These are phyloP conservation scores for Frieseomelitta varia DNA, from an alignment of 1,140 invertebrate genomes.

Conservation along the genomic window DNA sequence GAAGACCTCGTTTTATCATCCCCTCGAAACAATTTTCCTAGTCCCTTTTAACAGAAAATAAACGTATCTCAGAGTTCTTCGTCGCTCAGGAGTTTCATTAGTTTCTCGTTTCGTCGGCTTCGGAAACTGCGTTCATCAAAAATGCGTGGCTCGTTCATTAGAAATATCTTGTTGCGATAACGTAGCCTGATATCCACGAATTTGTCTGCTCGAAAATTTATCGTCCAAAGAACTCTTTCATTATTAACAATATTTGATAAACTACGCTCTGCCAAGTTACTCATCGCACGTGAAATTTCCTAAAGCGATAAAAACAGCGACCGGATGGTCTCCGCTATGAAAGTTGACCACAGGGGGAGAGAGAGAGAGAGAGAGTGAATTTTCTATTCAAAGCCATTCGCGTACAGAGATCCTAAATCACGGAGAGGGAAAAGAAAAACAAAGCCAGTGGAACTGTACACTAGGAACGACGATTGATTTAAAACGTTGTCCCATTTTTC, in stretches of 20 bases:
- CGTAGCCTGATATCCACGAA: no score
- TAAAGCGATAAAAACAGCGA: constrained; percentile 9
- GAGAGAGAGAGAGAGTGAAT: no score
- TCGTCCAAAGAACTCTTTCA: no score
- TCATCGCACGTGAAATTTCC: background rate
- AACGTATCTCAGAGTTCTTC: no score
- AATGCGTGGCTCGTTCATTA: background rate
- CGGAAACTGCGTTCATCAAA: background rate
- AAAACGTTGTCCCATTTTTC: constrained; percentile 43
- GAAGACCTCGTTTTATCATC: background rate
- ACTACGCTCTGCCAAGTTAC: background rate
- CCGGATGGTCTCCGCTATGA: background rate
- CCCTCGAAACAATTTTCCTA: background rate
- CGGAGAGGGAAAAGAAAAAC: background rate
- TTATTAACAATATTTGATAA: background rate
- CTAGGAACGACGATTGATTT: constrained; percentile 31
- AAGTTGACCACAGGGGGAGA: no score
- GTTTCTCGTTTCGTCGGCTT: background rate
- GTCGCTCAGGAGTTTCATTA: background rate
- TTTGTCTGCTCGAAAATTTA: no score
- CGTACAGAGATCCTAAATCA: constrained; percentile 28
- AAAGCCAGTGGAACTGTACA: background rate
- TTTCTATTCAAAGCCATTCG: constrained; percentile 9
- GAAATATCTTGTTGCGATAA: background rate
- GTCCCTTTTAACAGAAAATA: background rate